Conservation (phyloP, 2,113 vertebrate species). For the Centropus bengalensis region DNA sequence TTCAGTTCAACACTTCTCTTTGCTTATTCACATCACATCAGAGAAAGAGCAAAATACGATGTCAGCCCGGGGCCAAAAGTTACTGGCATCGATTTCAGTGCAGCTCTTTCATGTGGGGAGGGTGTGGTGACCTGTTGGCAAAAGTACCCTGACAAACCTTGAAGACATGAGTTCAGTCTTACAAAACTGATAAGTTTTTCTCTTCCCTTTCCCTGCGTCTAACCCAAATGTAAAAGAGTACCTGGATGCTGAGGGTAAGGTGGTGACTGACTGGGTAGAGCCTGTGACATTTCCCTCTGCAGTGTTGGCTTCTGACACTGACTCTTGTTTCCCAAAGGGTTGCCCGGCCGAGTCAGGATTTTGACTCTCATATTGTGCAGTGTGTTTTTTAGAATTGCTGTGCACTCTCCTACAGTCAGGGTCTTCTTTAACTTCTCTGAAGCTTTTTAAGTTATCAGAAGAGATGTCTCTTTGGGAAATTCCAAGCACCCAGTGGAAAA, state of each 20-base stretch:
- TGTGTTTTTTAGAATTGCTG: background rate
- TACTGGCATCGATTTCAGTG: slow-evolving; percentile 13
- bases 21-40: slow-evolving; percentile 52
- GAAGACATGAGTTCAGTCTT: slow-evolving; percentile 17
- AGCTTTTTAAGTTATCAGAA: background rate
- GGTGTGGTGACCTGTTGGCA: slow-evolving; percentile 28
- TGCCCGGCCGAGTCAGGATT: background rate
- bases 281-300: background rate
- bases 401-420: background rate
- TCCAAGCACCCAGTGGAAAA: background rate
- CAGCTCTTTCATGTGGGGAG: slow-evolving; percentile 43
- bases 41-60: background rate
- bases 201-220: background rate
- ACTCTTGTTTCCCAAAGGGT: background rate
- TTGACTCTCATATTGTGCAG: background rate
- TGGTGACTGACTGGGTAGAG: background rate
- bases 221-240: background rate
- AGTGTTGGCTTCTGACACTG: background rate
- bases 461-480: background rate
- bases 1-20: slow-evolving; percentile 41
- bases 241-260: background rate
- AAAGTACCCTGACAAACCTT: background rate
- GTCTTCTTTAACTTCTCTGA: background rate
- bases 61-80: background rate
- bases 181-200: background rate